Percentiles rank a stretch among this genome's conserved stretches.
Evolutionary conservation across 2,113 vertebrate genomes (phyloP).

Genomic region (Notechis scutatus): DNA sequence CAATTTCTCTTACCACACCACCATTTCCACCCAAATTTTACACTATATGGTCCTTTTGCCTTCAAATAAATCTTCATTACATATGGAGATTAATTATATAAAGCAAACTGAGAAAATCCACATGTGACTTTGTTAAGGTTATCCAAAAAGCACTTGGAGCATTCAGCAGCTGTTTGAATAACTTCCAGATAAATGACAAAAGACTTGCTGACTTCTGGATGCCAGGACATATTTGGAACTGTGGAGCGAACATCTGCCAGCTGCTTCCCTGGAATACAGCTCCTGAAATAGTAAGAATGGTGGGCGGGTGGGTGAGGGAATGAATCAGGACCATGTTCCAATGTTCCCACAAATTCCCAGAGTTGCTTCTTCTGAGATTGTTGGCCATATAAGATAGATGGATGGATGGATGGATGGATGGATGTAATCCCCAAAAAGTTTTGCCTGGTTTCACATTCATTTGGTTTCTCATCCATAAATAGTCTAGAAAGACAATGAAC

Average conservation of each 20-base stretch:
- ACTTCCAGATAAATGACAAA: not conserved
- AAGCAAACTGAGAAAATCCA: not conserved
- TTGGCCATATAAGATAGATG: too few relatives aligned
- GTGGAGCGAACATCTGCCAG: not conserved
- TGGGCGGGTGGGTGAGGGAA: too few relatives aligned
- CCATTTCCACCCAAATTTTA: not conserved
- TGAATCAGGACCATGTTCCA: not conserved
- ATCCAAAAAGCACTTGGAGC: not conserved
- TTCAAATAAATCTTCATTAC: not conserved
- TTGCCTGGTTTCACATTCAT: not conserved
- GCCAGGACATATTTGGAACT: not conserved
- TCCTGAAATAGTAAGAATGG: not conserved
- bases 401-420: too few relatives aligned
- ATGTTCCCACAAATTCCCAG: not conserved
- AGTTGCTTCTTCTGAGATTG: not conserved
- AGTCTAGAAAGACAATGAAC: not conserved
- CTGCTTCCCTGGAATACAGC: not conserved
- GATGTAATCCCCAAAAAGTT: not conserved
- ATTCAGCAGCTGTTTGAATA: constrained; percentile 8
- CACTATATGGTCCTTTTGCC: not conserved
- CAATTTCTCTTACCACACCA: not conserved
- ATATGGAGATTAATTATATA: not conserved
- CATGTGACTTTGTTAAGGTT: not conserved
- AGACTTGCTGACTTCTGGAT: not conserved
- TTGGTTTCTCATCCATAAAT: not conserved